A percentile compares a stretch with the other conserved stretches of the same genome.
These are phyloP conservation scores for silkworm (Bombyx mori) DNA, from an alignment of 1,140 invertebrate species.

Conservation along the genomic window DNA sequence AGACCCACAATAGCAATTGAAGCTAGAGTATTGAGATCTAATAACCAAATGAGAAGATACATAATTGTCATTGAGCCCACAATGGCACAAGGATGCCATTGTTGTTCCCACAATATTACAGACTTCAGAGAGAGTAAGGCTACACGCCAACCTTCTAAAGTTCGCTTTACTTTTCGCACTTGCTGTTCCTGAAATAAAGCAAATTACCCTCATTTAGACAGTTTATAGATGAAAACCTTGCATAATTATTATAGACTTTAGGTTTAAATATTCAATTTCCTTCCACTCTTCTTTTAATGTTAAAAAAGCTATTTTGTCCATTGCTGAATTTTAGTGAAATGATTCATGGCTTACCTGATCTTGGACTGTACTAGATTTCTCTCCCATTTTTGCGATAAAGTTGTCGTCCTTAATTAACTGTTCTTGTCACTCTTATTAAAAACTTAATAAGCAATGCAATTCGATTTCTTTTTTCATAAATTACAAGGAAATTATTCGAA, in stretches of 20 bases:
- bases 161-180: slow-evolving; percentile 80
- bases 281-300: neutral
- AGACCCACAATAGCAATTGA: slow-evolving; percentile 81
- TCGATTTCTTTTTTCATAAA: neutral
- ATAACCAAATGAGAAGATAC: slow-evolving; percentile 83
- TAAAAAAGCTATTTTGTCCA: neutral
- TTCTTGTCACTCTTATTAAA: neutral
- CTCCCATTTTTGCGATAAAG: neutral
- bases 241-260: too few species aligned
- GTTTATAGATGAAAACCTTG: too few species aligned
- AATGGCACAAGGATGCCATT: slow-evolving; percentile 84
- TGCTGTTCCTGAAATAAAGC: slow-evolving; percentile 74
- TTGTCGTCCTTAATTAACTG: too few species aligned
- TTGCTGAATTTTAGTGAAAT: neutral
- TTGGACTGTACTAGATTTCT: neutral
- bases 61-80: slow-evolving; percentile 76
- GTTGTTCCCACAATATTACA: slow-evolving; percentile 86
- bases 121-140: slow-evolving; percentile 80
- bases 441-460: neutral
- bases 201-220: neutral
- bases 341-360: slow-evolving; percentile 1
- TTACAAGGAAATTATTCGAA: too few species aligned
- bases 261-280: neutral
- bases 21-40: slow-evolving; percentile 85
- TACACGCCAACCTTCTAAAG: slow-evolving; percentile 87